Conservation (phyloP, 2,888 invertebrate genomes). For the Drosophila melanosoma region DNA sequence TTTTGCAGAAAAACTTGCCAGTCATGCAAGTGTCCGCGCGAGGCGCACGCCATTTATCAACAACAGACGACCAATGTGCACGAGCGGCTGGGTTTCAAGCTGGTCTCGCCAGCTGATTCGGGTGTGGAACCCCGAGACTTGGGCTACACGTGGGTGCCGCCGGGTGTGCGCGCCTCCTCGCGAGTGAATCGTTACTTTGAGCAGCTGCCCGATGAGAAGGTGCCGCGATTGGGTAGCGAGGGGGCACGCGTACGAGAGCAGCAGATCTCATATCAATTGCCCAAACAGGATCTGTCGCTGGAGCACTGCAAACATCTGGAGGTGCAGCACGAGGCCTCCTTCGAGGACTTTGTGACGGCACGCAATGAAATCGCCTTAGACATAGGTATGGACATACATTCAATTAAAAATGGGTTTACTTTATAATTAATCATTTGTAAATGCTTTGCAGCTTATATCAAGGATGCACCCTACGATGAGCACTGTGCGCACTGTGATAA, state of each 20-base stretch:
- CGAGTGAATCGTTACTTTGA: constrained; percentile 94
- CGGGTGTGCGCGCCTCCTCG: constrained; percentile 83
- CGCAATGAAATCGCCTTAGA: constrained; percentile 98
- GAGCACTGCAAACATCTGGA: constrained; percentile 95
- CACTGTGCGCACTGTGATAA: constrained; percentile 94
- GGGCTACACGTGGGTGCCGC: constrained; percentile 90
- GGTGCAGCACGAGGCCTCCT: constrained; percentile 90
- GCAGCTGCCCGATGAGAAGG: constrained; percentile 92
- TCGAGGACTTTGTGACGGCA: constrained; percentile 96
- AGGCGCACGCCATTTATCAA: constrained; percentile 95
- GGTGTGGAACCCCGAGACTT: constrained; percentile 87
- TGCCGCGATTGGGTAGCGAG: constrained; percentile 90
- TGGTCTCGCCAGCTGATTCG: constrained; percentile 86
- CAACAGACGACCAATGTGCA: constrained; percentile 93
- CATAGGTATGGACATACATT: constrained; percentile 88
- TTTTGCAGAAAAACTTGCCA: constrained; percentile 94
- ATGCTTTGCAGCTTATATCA: constrained; percentile 86
- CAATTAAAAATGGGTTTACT: not conserved
- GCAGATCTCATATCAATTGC: constrained; percentile 94
- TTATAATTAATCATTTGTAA: not conserved
- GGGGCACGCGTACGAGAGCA: constrained; percentile 93
- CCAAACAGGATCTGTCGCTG: constrained; percentile 96
- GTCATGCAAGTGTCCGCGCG: constrained; percentile 95
- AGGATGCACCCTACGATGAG: constrained; percentile 87
- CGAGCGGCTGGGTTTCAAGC: constrained; percentile 89